These are phyloP conservation scores for Brachionus calyciflorus DNA, from an alignment of 1,140 invertebrate species.

Conservation along the genomic window DNA sequence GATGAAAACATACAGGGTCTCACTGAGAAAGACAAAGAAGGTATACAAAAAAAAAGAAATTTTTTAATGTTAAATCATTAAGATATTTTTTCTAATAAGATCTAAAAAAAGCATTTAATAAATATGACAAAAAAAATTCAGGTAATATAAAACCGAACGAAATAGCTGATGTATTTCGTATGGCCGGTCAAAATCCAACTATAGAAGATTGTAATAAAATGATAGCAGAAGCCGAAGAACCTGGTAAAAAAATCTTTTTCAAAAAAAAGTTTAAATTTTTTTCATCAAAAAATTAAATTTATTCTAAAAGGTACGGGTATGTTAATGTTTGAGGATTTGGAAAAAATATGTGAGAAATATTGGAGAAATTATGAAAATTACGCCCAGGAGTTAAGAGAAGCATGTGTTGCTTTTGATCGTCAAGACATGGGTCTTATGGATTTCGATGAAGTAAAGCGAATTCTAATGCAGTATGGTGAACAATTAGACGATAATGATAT, in stretches of 20 bases:
- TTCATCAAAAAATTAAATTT: background rate
- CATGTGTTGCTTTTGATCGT: slow-evolving; percentile 23
- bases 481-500: slow-evolving; percentile 38
- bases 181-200: slow-evolving; percentile 45
- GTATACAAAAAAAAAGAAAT: no score
- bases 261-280: background rate
- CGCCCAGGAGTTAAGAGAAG: slow-evolving; percentile 15
- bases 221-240: slow-evolving; percentile 30
- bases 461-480: slow-evolving; percentile 42
- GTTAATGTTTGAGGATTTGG: slow-evolving; percentile 44
- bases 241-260: slow-evolving; percentile 6
- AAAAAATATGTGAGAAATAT: slow-evolving; percentile 29
- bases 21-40: no score
- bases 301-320: background rate
- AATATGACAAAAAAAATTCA: slow-evolving; percentile 15
- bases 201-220: slow-evolving; percentile 33
- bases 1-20: no score
- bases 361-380: slow-evolving; percentile 44
- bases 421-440: slow-evolving; percentile 35
- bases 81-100: no score
- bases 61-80: no score
- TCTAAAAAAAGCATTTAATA: slow-evolving; percentile 22
- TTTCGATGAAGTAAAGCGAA: slow-evolving; percentile 18
- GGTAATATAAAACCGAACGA: slow-evolving; percentile 31
- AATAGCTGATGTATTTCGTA: slow-evolving; percentile 43